Evolutionary conservation across 64 coral and sea anemone species (phyloP), one percentile per base, ranked within the genome.

Genomic region (Pocillopora verrucosa): DNA sequence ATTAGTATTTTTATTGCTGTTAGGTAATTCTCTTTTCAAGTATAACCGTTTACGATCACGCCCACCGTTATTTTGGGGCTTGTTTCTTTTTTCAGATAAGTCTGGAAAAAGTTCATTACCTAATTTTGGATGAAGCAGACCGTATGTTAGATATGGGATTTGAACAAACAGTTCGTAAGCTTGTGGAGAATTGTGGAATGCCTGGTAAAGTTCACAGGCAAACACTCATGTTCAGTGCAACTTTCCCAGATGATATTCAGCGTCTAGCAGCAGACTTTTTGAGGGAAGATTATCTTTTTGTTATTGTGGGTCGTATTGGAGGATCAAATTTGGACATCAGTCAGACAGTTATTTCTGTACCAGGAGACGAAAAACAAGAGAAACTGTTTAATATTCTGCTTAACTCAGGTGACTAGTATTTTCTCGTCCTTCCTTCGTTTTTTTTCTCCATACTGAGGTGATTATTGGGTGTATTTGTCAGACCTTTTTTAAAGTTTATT

Each of bases 141-240:
- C 94, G 97, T 20, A 99, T 99, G 97, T 59, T 99, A 20, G 97
- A 99, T 59, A 90, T 99, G 88, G 97, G 97, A 22, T 99, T 99
- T 86, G 97, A 93, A 60, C 64, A 64, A 14, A 85, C 78, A 22
- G 85, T 99, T 16, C 91, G 94, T 62, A 99, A 81, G 56, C 83
- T 99, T 74, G 89, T 99, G 12, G 25, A 87, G 15, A 38, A 88
- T 57, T 74, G 59, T 84, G 90, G 87, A 41, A 99, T 99, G 97
- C 94, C 97, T 9, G 80, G 76, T 17, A 95, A 99, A 77, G 36
- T 75, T 22, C 37, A 93, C 4, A 90, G 97, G 60, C 97, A 99
- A 72, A 99, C 97, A 22, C 68, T 99, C 7, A 95, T 99, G 97
- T 91, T 93, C 68, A 99, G 97, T 85, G 97, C 97, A 19, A 99